Base-by-base conservation (phyloP, 2,113 vertebrate genomes). In the Oenanthe oenanthe region DNA sequence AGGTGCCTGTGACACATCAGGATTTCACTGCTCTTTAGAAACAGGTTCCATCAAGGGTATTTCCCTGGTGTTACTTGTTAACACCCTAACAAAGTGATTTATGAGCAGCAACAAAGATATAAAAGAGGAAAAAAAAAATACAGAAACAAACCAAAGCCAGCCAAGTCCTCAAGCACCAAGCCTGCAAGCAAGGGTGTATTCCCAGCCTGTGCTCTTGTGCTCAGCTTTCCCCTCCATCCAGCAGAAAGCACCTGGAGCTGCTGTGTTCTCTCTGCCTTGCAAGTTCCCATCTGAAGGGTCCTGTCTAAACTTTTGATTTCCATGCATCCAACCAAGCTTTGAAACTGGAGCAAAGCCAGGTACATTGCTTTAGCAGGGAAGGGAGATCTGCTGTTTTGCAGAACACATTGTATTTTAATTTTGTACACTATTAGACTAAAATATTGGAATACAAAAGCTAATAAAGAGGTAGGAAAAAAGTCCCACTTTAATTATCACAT, bases 201-300 rank as follows among this genome's bases (percentile, higher is more conserved):
- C 40, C 38, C 34, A 83, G 42, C 32, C 32, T 2, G 0, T 38
- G 36, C 29, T 77, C 12, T 38, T 51, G 60, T 48, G 51, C 38
- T 57, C 60, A 74, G 45, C 28, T 45, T 73, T 79, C 14, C 34
- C 43, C 47, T 48, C 47, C 50, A 61, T 13, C 19, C 56, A n/a
- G 57, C 54, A 63, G 47, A 79, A 58, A 42, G 26, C 43, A 54
- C 17, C 29, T 47, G 34, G 54, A 72, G 45, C 24, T 84, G 20
- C 26, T 0, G 0, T 32, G 5, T 32, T 73, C 25, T 65, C 22
- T 73, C 17, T 32, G 36, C 68, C 12, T 45, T 73, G 14, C 13
- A 32, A 29, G 4, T 38, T 63, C 48, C 62, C 24, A 31, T 32
- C 36, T 1, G 2, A 89, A 51, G 8, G 38, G 24, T 17, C 20